phyloP scores from a whole-genome alignment of 2,797 vertebrate species.

The Leucoraja ocellata region DNA sequence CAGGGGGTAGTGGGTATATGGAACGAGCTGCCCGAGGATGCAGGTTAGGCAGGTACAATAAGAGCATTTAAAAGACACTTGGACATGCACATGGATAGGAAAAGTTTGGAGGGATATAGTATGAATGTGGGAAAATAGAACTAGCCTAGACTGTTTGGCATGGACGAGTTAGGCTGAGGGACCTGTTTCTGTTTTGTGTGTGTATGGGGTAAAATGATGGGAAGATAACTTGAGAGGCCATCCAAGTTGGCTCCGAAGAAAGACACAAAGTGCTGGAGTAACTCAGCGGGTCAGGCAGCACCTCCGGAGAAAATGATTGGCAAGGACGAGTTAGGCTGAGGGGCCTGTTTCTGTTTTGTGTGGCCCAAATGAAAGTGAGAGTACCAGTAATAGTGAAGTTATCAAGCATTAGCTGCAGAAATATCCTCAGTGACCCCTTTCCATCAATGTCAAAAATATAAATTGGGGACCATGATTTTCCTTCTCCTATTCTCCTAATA shows the following conservation, averaged over 20 bases:
- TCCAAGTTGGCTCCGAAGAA: neutral
- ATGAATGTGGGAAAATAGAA: neutral
- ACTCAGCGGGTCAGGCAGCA: no score
- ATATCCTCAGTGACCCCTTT: neutral
- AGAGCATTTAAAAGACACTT: no score
- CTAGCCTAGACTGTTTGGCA: neutral
- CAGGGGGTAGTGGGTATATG: no score
- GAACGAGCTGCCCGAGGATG: no score
- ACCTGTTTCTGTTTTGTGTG: neutral
- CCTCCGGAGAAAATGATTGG: no score
- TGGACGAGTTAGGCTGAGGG: neutral
- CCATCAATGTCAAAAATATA: neutral
- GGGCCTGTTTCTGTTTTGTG: neutral
- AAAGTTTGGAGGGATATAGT: neutral
- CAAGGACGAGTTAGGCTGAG: neutral
- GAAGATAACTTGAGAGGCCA: neutral
- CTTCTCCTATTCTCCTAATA: neutral
- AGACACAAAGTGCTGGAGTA: no score
- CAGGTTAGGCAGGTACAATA: no score
- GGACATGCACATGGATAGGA: no score
- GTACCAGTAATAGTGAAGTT: neutral
- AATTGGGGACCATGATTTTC: neutral
- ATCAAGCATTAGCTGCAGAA: neutral
- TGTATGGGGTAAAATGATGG: neutral
- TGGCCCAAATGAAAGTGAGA: no score